These are phyloP conservation scores for Falco novaeseelandiae DNA, from an alignment of 2,797 vertebrate species.

Conservation along the genomic window DNA sequence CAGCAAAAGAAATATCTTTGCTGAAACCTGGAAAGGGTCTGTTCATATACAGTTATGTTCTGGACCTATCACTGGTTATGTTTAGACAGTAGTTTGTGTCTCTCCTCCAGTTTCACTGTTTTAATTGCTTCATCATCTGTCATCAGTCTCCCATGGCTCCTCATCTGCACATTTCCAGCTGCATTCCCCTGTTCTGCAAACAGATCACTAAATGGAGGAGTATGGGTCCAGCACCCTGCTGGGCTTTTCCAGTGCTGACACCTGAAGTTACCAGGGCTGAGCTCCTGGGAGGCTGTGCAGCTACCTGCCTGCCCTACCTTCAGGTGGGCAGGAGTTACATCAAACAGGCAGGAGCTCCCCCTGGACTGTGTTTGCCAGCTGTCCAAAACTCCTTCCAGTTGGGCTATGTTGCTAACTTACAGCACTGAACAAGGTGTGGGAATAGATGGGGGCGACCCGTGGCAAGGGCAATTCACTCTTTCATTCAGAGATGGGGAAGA, in stretches of 20 bases:
- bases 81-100: neutral
- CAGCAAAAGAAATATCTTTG: neutral
- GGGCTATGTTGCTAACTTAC: neutral
- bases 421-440: neutral
- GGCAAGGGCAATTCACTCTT: conserved; percentile 60
- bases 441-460: conserved; percentile 1
- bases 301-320: neutral
- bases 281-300: neutral
- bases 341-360: conserved; percentile 26
- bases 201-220: neutral
- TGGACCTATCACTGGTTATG: neutral
- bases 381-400: conserved; percentile 37
- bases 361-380: conserved; percentile 53
- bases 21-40: neutral
- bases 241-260: neutral
- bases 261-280: conserved; percentile 11
- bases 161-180: neutral
- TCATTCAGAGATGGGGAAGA: conserved; percentile 26
- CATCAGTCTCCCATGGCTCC: neutral
- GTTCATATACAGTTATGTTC: neutral
- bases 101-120: neutral
- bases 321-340: neutral
- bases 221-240: neutral
- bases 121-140: neutral
- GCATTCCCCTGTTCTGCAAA: neutral